Evolutionary conservation across 1,140 invertebrate species (phyloP), one percentile per base, ranked within the genome.

Genomic region (Aphidius ervi): DNA sequence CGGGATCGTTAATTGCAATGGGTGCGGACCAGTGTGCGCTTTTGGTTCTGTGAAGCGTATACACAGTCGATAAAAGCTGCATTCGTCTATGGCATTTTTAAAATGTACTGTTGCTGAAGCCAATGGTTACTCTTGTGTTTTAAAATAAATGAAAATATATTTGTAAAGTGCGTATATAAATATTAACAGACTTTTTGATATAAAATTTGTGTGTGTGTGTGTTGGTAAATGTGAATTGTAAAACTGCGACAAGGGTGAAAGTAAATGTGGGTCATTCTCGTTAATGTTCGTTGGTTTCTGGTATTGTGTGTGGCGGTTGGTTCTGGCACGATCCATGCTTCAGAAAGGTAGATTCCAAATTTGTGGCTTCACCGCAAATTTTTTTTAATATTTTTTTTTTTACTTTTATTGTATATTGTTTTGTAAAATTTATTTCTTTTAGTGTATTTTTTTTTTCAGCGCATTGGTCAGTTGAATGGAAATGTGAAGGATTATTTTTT

Each of bases 181-280:
- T 31, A 31, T 31, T 31, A 31, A 31, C 23, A 31, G 23, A 31
- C 23, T 16, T 16, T 16, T 16, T 16, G 0, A 16, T 16, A 16
- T 16, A 16, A 16, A 16, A 16, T 16, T 16, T 16, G 16, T 16
- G 7, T n/a, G n/a, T n/a, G 9, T n/a, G 9, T 56, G 53, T 61
- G 37, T 59, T 39, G 31, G 50, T 49, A 41, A 40, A 63, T 59
- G 47, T 59, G 47, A 59, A 50, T 45, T 59, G 50, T 37, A 40
- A 9, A 16, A 16, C 1, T 16, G 16, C 16, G 16, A 16, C 16
- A 16, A 16, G 16, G 16, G 16, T 16, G 16, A 16, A 16, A 16
- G 16, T 16, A 16, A 16, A 16, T 16, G 61, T 77, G 62, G 75
- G 73, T 74, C 70, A 71, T 63, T 65, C 67, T 74, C 70, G 71